Evolutionary conservation across 2,797 vertebrate genomes (phyloP), one percentile per base, ranked within the genome.

Genomic region (Pangasius larnaudii): DNA sequence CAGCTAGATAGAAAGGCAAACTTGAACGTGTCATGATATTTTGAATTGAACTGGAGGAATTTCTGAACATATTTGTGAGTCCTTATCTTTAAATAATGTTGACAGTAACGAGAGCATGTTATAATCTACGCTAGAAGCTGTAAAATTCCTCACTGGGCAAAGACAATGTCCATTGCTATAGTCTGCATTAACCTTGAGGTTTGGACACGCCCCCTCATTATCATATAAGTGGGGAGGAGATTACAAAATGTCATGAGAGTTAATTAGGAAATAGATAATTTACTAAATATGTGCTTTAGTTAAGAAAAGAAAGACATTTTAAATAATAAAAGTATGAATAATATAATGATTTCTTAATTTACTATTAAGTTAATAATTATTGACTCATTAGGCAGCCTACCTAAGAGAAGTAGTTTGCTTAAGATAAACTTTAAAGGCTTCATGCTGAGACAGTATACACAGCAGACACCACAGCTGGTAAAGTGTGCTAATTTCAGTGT

Each of bases 381-480:
- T 69, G 33, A 27, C 24, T 49, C 4, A 75, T 51, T 77, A 77
- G 24, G 18, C 58, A 78, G n/a, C 49, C n/a, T 78, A 7, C 16
- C 33, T n/a, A 39, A 39, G 39, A 39, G 36, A 36, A 36, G 36
- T 58, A 80, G 59, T 80, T 59, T 39, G 78, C 30, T 78, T 58
- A 10, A 36, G 56, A 46, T 61, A 27, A 27, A 42, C 36, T 16
- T 24, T 46, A 79, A 53, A 79, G 39, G 59, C 88, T 89, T 88
- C 89, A 91, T 82, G 0, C 5, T 39, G 10, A 88, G 49, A 91
- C 81, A 91, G 74, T 89, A 89, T 53, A 81, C 13, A 65, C 30
- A 36, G 2, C 72, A 89, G 33, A 72, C 69, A 71, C 24, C 49
- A 86, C 49, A 71, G 51, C 33, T 36, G 24, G 30, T 56, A 49